These are phyloP conservation scores for Drosophila tsacasi DNA, from an alignment of 1,140 invertebrate genomes.

Conservation along the genomic window DNA sequence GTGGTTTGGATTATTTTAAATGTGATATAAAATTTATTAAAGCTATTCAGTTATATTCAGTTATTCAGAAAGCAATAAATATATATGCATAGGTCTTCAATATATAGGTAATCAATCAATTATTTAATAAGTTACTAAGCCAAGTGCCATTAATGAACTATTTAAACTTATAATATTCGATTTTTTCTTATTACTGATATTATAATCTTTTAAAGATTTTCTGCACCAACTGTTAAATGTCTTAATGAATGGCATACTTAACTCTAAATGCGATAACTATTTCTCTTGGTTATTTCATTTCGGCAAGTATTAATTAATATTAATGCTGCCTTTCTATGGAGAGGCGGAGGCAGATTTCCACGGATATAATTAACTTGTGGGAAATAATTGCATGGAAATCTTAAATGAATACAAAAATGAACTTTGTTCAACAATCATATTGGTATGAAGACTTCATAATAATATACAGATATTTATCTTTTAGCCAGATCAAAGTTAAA, in stretches of 20 bases:
- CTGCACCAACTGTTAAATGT: neutral
- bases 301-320: neutral
- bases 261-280: conserved; percentile 1
- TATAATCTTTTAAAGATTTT: neutral
- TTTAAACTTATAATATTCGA: neutral
- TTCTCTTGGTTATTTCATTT: neutral
- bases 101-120: no score
- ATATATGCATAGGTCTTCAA: no score
- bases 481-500: neutral
- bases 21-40: neutral
- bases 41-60: no score
- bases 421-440: conserved; percentile 2
- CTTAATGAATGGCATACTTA: neutral
- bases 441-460: neutral
- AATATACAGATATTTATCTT: neutral
- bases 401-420: conserved; percentile 1
- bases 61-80: no score
- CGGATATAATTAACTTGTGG: conserved; percentile 9
- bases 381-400: conserved; percentile 15
- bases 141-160: neutral
- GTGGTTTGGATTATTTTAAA: neutral
- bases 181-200: neutral
- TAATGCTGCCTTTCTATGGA: neutral
- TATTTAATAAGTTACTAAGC: no score
- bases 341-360: neutral